A percentile compares a stretch with the other conserved stretches of the same genome.
phyloP scores from a whole-genome alignment of 2,888 invertebrate species.

The Acleris emargana region DNA sequence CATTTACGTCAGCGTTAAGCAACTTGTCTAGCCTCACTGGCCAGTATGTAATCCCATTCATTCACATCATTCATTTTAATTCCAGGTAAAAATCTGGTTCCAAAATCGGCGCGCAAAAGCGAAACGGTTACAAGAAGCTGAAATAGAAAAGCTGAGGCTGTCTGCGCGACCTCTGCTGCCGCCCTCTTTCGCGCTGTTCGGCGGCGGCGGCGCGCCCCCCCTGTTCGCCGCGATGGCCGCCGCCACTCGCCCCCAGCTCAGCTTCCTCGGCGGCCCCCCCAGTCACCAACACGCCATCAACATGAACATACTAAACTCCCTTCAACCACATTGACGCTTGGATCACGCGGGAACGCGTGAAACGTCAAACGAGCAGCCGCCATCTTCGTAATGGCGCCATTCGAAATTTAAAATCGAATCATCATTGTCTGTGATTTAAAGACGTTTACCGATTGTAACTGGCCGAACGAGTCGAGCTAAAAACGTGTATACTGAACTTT shows the following conservation, averaged over 20 bases:
- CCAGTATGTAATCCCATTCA: background rate
- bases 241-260: conserved; percentile 85
- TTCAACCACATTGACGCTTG: conserved; percentile 83
- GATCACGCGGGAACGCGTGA: conserved; percentile 69
- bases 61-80: conserved; percentile 39
- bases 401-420: conserved; percentile 13
- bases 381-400: conserved; percentile 52
- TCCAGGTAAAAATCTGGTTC: conserved; percentile 95
- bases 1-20: too few relatives aligned
- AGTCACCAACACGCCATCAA: conserved; percentile 81
- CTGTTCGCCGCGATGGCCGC: conserved; percentile 87
- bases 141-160: conserved; percentile 94
- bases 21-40: too few relatives aligned
- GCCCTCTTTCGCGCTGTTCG: conserved; percentile 88
- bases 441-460: conserved; percentile 15
- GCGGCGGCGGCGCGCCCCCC: conserved; percentile 86
- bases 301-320: conserved; percentile 82
- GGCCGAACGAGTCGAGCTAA: background rate
- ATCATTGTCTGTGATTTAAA: conserved; percentile 30
- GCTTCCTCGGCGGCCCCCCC: conserved; percentile 83
- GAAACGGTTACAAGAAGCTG: conserved; percentile 97
- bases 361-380: conserved; percentile 52
- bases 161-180: conserved; percentile 92
- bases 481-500: conserved; percentile 25
- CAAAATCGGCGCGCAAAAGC: conserved; percentile 97